Evolutionary conservation across 1,140 invertebrate species (phyloP).

Genomic region (Samia ricini): DNA sequence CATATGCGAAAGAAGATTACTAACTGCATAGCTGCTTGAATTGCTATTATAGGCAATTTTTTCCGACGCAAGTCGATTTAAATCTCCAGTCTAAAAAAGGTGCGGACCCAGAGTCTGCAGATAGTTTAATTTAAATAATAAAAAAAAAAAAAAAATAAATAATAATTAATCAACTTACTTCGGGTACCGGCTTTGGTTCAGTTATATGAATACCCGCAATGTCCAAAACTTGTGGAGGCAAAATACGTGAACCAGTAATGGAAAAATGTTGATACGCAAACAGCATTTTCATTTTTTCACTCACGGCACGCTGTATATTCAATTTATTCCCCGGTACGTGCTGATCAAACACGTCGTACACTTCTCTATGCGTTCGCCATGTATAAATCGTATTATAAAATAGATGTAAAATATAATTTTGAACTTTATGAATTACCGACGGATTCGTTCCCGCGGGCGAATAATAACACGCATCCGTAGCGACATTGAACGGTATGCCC

Average conservation of each 20-base stretch:
- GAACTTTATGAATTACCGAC: slow-evolving; percentile 60
- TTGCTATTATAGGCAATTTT: too few relatives aligned
- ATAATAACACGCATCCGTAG: slow-evolving; percentile 49
- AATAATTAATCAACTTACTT: slow-evolving; percentile 41
- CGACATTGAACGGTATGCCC: slow-evolving; percentile 48
- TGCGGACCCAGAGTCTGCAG: too few relatives aligned
- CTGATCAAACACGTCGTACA: slow-evolving; percentile 58
- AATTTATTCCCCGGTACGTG: slow-evolving; percentile 75
- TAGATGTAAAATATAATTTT: slow-evolving; percentile 38
- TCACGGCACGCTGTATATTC: slow-evolving; percentile 76
- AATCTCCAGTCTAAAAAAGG: too few relatives aligned
- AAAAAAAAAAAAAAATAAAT: too few relatives aligned
- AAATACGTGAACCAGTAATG: slow-evolving; percentile 76
- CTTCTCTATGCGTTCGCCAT: slow-evolving; percentile 41
- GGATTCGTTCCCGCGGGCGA: slow-evolving; percentile 73
- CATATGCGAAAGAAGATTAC: too few relatives aligned
- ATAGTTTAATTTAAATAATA: too few relatives aligned
- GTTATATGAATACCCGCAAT: slow-evolving; percentile 28
- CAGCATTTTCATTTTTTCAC: slow-evolving; percentile 78
- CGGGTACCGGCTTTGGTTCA: slow-evolving; percentile 40
- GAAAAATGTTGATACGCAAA: slow-evolving; percentile 82
- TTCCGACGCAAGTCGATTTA: too few relatives aligned
- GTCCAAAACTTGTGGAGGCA: slow-evolving; percentile 76
- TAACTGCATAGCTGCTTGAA: too few relatives aligned
- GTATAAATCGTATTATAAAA: slow-evolving; percentile 22